These are phyloP conservation scores for Pemphredon lugubris DNA, from an alignment of 2,888 invertebrate genomes.

Conservation along the genomic window DNA sequence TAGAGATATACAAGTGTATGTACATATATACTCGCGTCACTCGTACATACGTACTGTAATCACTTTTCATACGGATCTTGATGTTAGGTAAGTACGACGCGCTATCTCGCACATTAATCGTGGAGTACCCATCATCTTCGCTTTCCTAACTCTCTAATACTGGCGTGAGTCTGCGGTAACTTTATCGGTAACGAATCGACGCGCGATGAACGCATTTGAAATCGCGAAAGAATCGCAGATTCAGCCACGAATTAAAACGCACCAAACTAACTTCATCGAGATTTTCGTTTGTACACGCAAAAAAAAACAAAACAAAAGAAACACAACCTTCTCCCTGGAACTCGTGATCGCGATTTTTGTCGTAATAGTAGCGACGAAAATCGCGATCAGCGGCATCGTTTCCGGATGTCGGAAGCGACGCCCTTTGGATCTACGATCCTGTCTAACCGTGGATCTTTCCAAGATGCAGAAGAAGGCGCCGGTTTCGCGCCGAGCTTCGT, in stretches of 20 bases:
- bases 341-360: slow-evolving; percentile 11
- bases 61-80: not conserved
- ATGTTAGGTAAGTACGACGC: slow-evolving; percentile 54
- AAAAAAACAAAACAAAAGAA: slow-evolving; percentile 1
- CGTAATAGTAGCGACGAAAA: too few relatives aligned
- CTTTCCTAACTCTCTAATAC: slow-evolving; percentile 44
- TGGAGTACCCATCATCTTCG: slow-evolving; percentile 45
- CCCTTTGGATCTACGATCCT: not conserved
- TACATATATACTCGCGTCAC: not conserved
- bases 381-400: slow-evolving; percentile 16
- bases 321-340: too few relatives aligned
- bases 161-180: not conserved
- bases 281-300: slow-evolving; percentile 29
- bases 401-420: slow-evolving; percentile 8
- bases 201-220: too few relatives aligned
- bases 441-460: slow-evolving; percentile 78
- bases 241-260: slow-evolving; percentile 9
- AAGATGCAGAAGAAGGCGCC: slow-evolving; percentile 95
- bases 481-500: slow-evolving; percentile 98
- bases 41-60: not conserved
- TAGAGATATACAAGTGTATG: too few relatives aligned
- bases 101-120: slow-evolving; percentile 49
- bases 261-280: slow-evolving; percentile 26
- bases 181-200: not conserved
- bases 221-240: not conserved